phyloP scores from a whole-genome alignment of 2,888 invertebrate species.

The Branchellion lobata region DNA sequence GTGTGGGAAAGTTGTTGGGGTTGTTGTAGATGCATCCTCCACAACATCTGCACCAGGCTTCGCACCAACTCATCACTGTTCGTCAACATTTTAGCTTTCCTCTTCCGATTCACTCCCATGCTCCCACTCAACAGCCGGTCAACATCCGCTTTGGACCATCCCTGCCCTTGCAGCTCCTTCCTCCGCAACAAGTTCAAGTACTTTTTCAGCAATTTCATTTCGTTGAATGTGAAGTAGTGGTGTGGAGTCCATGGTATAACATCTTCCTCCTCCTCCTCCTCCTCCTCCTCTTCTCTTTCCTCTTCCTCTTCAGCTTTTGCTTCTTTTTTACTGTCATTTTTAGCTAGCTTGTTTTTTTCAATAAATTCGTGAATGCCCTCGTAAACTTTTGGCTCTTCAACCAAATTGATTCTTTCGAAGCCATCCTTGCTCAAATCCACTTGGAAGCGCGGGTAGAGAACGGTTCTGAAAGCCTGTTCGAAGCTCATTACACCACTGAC shows the following conservation, averaged over 20 bases:
- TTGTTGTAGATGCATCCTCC: not conserved
- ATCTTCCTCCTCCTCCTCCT: not conserved
- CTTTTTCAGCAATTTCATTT: not conserved
- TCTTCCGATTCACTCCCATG: too few species aligned
- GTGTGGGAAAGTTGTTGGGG: not conserved
- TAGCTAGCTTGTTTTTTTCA: too few species aligned
- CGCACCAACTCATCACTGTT: not conserved
- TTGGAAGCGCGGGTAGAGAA: not conserved
- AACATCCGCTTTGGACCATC: too few species aligned
- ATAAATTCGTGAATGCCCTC: too few species aligned
- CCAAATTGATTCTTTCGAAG: not conserved
- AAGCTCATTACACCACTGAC: too few species aligned
- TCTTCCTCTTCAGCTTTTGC: not conserved
- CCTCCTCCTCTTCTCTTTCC: not conserved
- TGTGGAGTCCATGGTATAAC: not conserved
- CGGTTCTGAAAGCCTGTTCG: not conserved
- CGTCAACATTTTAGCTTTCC: too few species aligned
- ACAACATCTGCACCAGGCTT: not conserved
- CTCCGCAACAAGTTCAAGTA: not conserved
- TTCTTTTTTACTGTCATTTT: too few species aligned
- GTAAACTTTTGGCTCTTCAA: too few species aligned
- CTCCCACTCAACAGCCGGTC: too few species aligned
- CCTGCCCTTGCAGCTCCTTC: too few species aligned
- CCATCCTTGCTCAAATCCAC: not conserved
- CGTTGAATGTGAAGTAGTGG: not conserved